A percentile compares a stretch with the other conserved stretches of the same genome.
phyloP scores from a whole-genome alignment of 2,113 vertebrate genomes.

The Pavo muticus region DNA sequence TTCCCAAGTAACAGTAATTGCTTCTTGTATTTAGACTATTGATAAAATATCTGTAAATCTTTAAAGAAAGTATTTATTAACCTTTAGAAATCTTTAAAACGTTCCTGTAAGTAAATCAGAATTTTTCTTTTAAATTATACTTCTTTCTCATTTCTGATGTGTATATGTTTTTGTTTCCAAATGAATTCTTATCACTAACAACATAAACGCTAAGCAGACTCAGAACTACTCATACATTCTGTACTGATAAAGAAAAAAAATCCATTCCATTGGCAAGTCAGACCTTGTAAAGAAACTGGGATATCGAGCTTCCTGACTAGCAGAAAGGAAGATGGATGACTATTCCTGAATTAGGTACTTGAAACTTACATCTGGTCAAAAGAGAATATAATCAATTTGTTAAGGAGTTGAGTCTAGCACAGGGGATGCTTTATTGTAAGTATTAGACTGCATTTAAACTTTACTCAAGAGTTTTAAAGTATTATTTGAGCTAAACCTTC shows the following conservation, averaged over 20 bases:
- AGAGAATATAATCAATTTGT: slow-evolving; percentile 45
- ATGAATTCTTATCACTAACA: not conserved
- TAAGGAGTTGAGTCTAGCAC: slow-evolving; percentile 6
- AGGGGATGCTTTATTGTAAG: not conserved
- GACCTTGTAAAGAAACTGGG: slow-evolving; percentile 23
- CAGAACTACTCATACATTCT: not conserved
- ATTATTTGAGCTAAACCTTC: slow-evolving; percentile 40
- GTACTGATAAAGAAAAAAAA: slow-evolving; percentile 4
- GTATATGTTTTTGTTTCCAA: not conserved
- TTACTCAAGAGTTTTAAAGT: slow-evolving; percentile 17
- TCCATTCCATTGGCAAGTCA: not conserved
- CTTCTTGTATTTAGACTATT: not conserved
- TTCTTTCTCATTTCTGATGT: not conserved
- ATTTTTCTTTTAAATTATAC: not conserved
- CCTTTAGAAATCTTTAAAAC: not conserved
- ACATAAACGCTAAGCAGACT: not conserved
- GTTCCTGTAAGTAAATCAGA: not conserved
- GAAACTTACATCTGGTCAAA: slow-evolving; percentile 24
- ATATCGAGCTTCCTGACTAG: slow-evolving; percentile 29
- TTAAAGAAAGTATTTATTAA: not conserved
- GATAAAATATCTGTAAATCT: not conserved
- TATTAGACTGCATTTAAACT: slow-evolving; percentile 32
- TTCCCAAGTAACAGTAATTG: not conserved
- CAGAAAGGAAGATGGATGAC: slow-evolving; percentile 55
- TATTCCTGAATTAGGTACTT: slow-evolving; percentile 19